Evolutionary conservation across 2,888 invertebrate genomes (phyloP).

Genomic region (Melipona bicolor): DNA sequence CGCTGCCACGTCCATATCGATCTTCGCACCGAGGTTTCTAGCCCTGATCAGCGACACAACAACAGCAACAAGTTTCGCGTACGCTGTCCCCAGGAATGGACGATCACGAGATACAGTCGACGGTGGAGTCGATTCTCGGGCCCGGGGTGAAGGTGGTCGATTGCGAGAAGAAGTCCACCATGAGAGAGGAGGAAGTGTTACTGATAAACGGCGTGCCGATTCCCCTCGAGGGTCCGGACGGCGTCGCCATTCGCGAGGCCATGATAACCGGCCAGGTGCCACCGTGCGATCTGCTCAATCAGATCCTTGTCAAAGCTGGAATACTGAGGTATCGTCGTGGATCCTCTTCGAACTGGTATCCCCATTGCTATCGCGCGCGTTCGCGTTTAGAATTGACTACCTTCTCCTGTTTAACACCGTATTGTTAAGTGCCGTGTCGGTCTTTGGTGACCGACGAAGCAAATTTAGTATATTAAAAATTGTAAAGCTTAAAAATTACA

Average conservation of each 20-base stretch:
- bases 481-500: too few relatives aligned
- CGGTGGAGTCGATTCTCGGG: slow-evolving; percentile 90
- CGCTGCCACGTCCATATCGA: slow-evolving; percentile 47
- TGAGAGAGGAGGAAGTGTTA: slow-evolving; percentile 89
- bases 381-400: too few relatives aligned
- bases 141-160: slow-evolving; percentile 90
- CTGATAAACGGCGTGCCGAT: slow-evolving; percentile 90
- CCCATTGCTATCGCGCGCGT: background rate
- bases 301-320: slow-evolving; percentile 88
- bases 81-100: slow-evolving; percentile 85
- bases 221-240: slow-evolving; percentile 88
- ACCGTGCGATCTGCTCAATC: slow-evolving; percentile 89
- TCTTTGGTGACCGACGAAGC: too few relatives aligned
- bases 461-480: too few relatives aligned
- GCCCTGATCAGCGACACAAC: slow-evolving; percentile 23
- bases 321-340: slow-evolving; percentile 84
- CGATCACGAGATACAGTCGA: slow-evolving; percentile 90
- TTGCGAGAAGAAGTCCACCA: slow-evolving; percentile 90
- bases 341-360: slow-evolving; percentile 29
- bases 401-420: too few relatives aligned
- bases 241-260: slow-evolving; percentile 88
- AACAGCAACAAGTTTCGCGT: slow-evolving; percentile 26
- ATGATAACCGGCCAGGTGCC: slow-evolving; percentile 89
- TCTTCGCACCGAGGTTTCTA: slow-evolving; percentile 68
- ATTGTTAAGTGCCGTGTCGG: too few relatives aligned